Conservation (phyloP, 1,140 invertebrate genomes). For the Pseudomyrmex flavicornis region DNA sequence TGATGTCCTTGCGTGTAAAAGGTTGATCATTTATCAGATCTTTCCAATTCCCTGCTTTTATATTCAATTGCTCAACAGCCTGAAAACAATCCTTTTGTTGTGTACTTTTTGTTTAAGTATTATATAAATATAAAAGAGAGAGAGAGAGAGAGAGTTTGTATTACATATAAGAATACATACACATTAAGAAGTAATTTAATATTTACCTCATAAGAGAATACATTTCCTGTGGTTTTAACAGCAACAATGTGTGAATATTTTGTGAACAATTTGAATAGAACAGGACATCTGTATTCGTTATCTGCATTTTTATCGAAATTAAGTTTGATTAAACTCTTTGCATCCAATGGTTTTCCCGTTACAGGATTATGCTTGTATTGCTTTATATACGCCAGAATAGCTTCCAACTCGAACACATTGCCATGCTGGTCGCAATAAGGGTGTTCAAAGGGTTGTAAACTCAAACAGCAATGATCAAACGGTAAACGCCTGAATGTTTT, state of each 20-base stretch:
- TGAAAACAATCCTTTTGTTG: slow-evolving; percentile 74
- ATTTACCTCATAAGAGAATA: slow-evolving; percentile 94
- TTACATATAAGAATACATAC: too few relatives aligned
- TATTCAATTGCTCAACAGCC: slow-evolving; percentile 98
- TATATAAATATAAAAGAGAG: neutral
- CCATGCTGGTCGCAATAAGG: slow-evolving; percentile 96
- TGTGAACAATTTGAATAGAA: slow-evolving; percentile 97
- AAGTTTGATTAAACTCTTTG: slow-evolving; percentile 95
- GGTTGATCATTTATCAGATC: slow-evolving; percentile 97
- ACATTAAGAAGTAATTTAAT: slow-evolving; percentile 17
- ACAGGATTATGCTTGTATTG: slow-evolving; percentile 98
- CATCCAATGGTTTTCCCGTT: slow-evolving; percentile 94
- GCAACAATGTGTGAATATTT: slow-evolving; percentile 98
- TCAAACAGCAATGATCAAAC: slow-evolving; percentile 97
- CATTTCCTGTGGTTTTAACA: slow-evolving; percentile 96
- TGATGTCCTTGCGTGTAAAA: slow-evolving; percentile 96
- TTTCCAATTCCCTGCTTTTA: slow-evolving; percentile 97
- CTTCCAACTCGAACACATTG: slow-evolving; percentile 95
- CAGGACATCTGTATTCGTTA: slow-evolving; percentile 96
- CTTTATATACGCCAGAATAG: slow-evolving; percentile 95
- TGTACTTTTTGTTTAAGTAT: neutral
- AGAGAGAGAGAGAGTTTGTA: neutral
- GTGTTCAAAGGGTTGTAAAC: slow-evolving; percentile 95
- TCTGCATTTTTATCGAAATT: slow-evolving; percentile 95
- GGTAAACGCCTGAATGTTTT: slow-evolving; percentile 96